Evolutionary conservation across 2,113 vertebrate genomes (phyloP), one percentile per base, ranked within the genome.

Genomic region (Mionectes macconnelli): DNA sequence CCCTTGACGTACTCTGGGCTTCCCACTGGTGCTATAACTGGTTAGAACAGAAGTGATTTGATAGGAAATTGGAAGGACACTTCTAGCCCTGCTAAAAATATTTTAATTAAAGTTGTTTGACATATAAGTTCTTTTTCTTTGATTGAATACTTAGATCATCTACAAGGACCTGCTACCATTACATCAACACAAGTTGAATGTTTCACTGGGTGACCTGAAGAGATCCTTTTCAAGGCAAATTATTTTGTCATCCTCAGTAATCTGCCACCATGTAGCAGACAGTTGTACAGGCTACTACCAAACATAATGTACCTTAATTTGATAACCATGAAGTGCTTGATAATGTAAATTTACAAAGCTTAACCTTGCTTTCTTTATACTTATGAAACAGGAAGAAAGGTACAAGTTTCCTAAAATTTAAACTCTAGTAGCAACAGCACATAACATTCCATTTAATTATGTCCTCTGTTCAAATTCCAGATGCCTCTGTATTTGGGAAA

Each of bases 401-500:
- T 60, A 30, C 5, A 35, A 30, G 30, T 84, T 89, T 89, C 74
- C 84, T 91, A 70, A 93, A 97, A 95, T 82, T 73, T 64, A 80
- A 97, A 81, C 39, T 94, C 62, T 73, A 80, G 87, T 77, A 92
- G 88, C 84, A 97, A 96, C 84, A 97, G 93, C 79, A 97, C n/a
- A 76, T 16, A 94, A 93, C 84, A 93, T 70, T 97, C 73, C 75
- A 78, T 94, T 95, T 81, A 93, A 42, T 97, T 94, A 96, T 53
- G 55, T 93, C 89, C 92, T 87, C 90, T 91, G 75, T 42, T 93
- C 92, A 67, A 93, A 96, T 84, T 79, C 97, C 90, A 97, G 95
- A 96, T 77, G 84, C 81, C 42, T 93, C 93, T 96, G 20, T 95
- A 74, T 94, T 97, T 97, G 89, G 94, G 95, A 97, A 98, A 97